A percentile compares a stretch with the other conserved stretches of the same genome.
Evolutionary conservation across 2,113 vertebrate genomes (phyloP).

Genomic region (Mystacornis crossleyi): DNA sequence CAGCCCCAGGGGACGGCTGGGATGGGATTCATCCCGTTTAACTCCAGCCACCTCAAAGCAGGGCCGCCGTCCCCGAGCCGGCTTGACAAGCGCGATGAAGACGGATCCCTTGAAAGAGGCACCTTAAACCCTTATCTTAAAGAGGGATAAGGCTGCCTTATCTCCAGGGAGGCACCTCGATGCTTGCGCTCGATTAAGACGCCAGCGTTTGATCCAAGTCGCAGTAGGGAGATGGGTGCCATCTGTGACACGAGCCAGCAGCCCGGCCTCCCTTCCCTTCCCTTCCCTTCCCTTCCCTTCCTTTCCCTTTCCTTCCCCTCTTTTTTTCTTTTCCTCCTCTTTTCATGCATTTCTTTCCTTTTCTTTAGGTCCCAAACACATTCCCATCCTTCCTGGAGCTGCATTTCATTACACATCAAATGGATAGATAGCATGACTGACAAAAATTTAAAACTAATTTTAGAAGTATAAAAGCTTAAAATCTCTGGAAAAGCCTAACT

Average conservation of each 20-base stretch:
- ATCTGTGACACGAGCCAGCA: background rate
- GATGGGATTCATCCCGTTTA: background rate
- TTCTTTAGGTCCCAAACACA: background rate
- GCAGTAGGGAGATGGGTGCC: background rate
- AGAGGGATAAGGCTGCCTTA: background rate
- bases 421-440: background rate
- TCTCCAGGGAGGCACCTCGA: background rate
- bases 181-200: background rate
- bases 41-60: background rate
- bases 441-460: background rate
- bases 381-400: background rate
- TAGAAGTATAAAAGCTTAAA: background rate
- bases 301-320: background rate
- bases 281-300: no score
- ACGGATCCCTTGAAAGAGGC: background rate
- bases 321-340: background rate
- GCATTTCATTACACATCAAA: background rate
- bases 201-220: background rate
- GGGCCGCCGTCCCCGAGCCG: background rate
- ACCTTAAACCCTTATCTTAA: background rate
- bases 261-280: background rate
- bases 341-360: background rate
- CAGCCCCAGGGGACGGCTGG: background rate
- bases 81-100: background rate
- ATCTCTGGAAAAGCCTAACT: background rate